Base-by-base conservation (phyloP, 37 sponge, comb jelly and placozoan genomes). In the Ianthella basta region DNA sequence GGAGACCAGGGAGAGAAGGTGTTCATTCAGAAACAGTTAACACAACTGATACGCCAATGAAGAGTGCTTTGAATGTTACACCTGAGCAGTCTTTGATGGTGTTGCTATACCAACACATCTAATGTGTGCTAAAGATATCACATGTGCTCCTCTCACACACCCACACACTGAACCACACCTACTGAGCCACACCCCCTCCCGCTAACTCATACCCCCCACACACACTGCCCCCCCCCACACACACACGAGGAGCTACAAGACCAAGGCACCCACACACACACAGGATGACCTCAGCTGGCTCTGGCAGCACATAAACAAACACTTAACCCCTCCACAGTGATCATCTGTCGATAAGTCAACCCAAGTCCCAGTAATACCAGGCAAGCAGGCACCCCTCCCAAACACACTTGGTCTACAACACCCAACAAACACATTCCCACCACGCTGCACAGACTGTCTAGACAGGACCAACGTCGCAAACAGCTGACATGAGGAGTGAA, bases 211-310 rank as follows among this genome's bases (percentile, higher is more conserved):
- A 64, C 66, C 23, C 66, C 23, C 66, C 66, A 64, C 23, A 64
- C 66, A 64, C 66, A 64, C 66, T 16, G 27, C 66, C 8, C 66
- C 23, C 66, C 8, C 66, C 23, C 66, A 64, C 66, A 64, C 66
- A 64, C 66, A 64, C 66, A 64, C 66, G 27, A n/a, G n/a, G n/a
- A n/a, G n/a, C n/a, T n/a, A n/a, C n/a, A n/a, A n/a, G n/a, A n/a
- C n/a, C n/a, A n/a, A n/a, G n/a, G n/a, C 66, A 64, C 66, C 23
- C 66, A 64, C 66, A 64, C 66, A 64, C 66, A 64, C 66, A 64
- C 66, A 64, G 6, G 27, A 24, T 20, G 29, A 12, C 23, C 12
- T 8, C 14, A 24, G 27, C 66, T 19, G 18, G 59, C 18, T 19
- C 59, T 18, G 15, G 63, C 14, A 10, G 4, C 27, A 44, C 50